Conservation (phyloP, 2,888 invertebrate genomes). For the Monochamus alternatus region DNA sequence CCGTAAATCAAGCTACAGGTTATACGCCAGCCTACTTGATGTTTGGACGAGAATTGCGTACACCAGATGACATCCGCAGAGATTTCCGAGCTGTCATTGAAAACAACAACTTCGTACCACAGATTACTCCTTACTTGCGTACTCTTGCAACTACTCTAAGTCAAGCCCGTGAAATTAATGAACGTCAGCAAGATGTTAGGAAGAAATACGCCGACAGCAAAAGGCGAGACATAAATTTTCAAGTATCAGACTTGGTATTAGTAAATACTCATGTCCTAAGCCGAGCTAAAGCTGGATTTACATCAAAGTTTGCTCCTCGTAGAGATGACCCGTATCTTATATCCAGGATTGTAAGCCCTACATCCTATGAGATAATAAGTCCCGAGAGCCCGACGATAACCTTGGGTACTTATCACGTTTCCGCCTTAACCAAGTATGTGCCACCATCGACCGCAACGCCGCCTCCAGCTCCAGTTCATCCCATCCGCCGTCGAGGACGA, state of each 20-base stretch:
- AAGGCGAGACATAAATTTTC: background rate
- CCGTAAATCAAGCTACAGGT: constrained; percentile 56
- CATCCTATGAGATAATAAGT: background rate
- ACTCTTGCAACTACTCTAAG: background rate
- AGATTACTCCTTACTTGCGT: background rate
- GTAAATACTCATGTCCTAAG: constrained; percentile 27
- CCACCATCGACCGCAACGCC: background rate
- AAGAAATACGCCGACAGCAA: constrained; percentile 16
- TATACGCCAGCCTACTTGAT: constrained; percentile 62
- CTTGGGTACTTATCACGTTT: constrained; percentile 8
- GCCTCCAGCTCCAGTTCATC: background rate
- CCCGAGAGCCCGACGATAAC: background rate
- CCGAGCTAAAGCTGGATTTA: constrained; percentile 5
- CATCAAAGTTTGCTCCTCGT: constrained; percentile 30
- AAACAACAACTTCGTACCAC: constrained; percentile 54
- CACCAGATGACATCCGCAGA: constrained; percentile 56
- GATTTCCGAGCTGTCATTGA: constrained; percentile 56
- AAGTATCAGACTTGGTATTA: constrained; percentile 13
- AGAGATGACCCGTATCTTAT: constrained; percentile 31
- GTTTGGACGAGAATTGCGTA: constrained; percentile 61
- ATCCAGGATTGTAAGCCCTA: background rate
- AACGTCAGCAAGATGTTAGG: constrained; percentile 1
- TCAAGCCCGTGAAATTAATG: background rate
- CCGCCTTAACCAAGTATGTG: constrained; percentile 2
- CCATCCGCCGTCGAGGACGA: constrained; percentile 1